These are phyloP conservation scores for Aphrocallistes beatrix DNA, from an alignment of 37 sponge, comb jelly and placozoan genomes.

Conservation along the genomic window DNA sequence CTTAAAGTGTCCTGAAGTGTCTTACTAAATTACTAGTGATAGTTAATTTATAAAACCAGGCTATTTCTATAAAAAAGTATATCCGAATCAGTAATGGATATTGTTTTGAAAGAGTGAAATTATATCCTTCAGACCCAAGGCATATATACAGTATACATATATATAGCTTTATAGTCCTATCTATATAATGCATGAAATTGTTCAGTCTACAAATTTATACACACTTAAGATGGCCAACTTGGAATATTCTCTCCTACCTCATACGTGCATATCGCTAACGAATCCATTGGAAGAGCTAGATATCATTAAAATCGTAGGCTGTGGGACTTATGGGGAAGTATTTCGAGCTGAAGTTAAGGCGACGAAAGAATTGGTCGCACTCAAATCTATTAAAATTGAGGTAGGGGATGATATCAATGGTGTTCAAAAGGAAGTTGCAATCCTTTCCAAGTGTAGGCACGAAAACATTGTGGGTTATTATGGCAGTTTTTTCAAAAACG, in stretches of 20 bases:
- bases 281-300: constrained; percentile 84
- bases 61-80: too few relatives aligned
- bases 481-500: constrained; percentile 80
- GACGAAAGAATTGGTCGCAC: constrained; percentile 48
- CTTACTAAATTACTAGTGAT: too few relatives aligned
- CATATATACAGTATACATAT: too few relatives aligned
- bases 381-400: constrained; percentile 84
- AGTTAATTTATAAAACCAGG: too few relatives aligned
- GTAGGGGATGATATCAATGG: constrained; percentile 86
- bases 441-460: constrained; percentile 80
- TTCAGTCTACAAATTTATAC: too few relatives aligned
- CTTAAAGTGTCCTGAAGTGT: too few relatives aligned
- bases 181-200: too few relatives aligned
- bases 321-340: constrained; percentile 95
- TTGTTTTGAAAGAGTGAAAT: too few relatives aligned
- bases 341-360: constrained; percentile 58
- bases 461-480: constrained; percentile 75
- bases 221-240: too few relatives aligned
- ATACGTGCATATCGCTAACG: constrained; percentile 44
- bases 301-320: constrained; percentile 79
- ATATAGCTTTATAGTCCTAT: too few relatives aligned
- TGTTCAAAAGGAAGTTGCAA: constrained; percentile 84
- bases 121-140: too few relatives aligned
- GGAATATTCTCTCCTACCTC: constrained; percentile 19
- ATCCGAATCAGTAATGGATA: too few relatives aligned